Evolutionary conservation across 2,888 invertebrate genomes (phyloP).

Genomic region (Ophion costatus): DNA sequence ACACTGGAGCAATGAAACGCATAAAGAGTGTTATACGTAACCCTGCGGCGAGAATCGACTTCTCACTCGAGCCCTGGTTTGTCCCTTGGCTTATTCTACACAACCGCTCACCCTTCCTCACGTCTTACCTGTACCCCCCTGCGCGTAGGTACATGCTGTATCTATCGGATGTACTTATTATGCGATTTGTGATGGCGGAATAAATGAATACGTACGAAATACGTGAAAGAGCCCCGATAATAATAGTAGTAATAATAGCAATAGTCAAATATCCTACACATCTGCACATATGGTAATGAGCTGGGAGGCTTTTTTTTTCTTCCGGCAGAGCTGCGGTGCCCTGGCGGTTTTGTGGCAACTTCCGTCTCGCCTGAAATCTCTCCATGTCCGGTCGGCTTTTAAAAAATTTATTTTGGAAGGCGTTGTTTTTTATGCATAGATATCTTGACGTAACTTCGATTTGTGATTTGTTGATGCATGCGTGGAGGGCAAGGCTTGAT

Average conservation of each 20-base stretch:
- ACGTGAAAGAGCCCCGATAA: slow-evolving; percentile 7
- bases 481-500: too few relatives aligned
- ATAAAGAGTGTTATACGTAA: slow-evolving; percentile 49
- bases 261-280: neutral
- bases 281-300: neutral
- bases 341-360: slow-evolving; percentile 2
- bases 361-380: neutral
- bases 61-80: slow-evolving; percentile 38
- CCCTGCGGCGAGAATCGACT: slow-evolving; percentile 62
- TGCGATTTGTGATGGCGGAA: slow-evolving; percentile 26
- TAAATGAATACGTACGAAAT: slow-evolving; percentile 15
- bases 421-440: neutral
- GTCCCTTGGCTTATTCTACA: slow-evolving; percentile 5
- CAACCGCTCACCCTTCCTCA: slow-evolving; percentile 30
- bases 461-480: too few relatives aligned
- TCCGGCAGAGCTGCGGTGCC: neutral
- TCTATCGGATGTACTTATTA: slow-evolving; percentile 49
- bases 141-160: neutral
- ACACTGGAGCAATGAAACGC: slow-evolving; percentile 24
- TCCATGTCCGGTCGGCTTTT: neutral
- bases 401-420: neutral
- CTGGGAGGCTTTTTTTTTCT: neutral
- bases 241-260: slow-evolving; percentile 5
- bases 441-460: neutral
- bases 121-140: neutral